Evolutionary conservation across 2,888 invertebrate species (phyloP), one percentile per base, ranked within the genome.

Genomic region (Hermodice carunculata): DNA sequence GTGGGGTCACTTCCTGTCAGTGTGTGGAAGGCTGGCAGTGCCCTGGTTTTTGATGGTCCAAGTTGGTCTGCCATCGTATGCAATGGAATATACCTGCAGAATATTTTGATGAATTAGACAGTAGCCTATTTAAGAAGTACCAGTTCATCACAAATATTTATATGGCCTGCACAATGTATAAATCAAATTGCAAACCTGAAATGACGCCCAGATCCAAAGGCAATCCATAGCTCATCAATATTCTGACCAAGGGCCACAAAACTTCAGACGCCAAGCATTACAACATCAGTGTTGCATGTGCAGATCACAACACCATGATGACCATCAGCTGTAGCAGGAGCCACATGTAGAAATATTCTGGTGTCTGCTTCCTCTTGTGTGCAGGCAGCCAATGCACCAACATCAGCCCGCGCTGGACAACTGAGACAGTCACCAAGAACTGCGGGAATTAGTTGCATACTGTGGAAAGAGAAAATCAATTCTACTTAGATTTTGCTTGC

Each of bases 1-100:
- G 59, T 57, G 26, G 40, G 46, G 52, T 67, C 61, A 37, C 65
- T 67, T n/a, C 67, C 67, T 6, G 67, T 67, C 26, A 67, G 56
- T 17, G 66, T 46, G 26, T 67, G 60, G 40, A 67, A 66, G 6
- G 40, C 46, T 28, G 42, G 56, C 22, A 67, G 43, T 14, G 48
- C 57, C 22, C 3, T 37, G 29, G 40, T n/a, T 17, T 26, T 42
- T 2, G 29, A 22, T 14, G 28, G 28, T 19, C 43, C 56, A 8
- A 67, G 54, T 17, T 28, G 11, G 26, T 37, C 28, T 29, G 49
- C 67, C 8, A 67, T 53, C n/a, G 14, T 19, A 26, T 60, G 61
- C 17, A 61, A 14, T 60, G 34, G 56, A 24, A 60, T 60, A 34
- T 58, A 54, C 61, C 48, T 32, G 61, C 19, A 11, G 61, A 61